A percentile compares a stretch with the other conserved stretches of the same genome.
Conservation (phyloP, 2,888 invertebrate genomes). For the Nomada goodeniana region DNA sequence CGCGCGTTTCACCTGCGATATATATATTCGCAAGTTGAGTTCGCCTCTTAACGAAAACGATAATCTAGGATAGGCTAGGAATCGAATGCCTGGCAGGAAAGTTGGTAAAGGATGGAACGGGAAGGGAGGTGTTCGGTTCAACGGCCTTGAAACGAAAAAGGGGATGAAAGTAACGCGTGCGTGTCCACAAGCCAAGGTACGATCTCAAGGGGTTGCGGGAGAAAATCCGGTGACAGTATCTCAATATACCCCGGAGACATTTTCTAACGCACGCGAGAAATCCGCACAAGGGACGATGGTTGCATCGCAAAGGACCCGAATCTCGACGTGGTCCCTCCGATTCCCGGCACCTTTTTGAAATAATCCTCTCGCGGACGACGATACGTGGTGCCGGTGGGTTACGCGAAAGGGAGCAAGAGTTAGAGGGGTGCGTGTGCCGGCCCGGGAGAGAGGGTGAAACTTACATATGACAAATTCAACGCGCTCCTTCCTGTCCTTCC, state of each 20-base stretch:
- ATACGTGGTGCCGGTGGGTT: constrained; percentile 46
- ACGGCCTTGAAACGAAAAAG: constrained; percentile 55
- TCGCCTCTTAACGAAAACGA: constrained; percentile 12
- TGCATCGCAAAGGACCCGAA: constrained; percentile 74
- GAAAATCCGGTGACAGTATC: constrained; percentile 78
- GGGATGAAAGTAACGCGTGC: constrained; percentile 62
- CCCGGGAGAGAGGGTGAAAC: constrained; percentile 67
- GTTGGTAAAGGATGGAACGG: constrained; percentile 15
- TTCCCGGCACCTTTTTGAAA: constrained; percentile 68
- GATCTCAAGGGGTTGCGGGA: constrained; percentile 61
- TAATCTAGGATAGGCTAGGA: neutral
- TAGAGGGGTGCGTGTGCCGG: constrained; percentile 63
- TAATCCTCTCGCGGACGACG: constrained; percentile 68
- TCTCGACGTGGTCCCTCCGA: constrained; percentile 67
- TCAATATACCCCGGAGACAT: constrained; percentile 79
- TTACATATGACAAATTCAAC: constrained; percentile 82
- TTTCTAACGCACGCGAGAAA: constrained; percentile 66
- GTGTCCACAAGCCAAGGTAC: constrained; percentile 55
- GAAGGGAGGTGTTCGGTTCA: constrained; percentile 43
- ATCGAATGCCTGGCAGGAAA: neutral
- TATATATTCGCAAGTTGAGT: neutral
- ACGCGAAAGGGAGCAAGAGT: constrained; percentile 30
- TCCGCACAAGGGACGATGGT: constrained; percentile 53
- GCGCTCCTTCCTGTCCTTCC: constrained; percentile 71
- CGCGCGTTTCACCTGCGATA: too few species aligned